Base-by-base conservation (phyloP, 2,797 vertebrate genomes). In the Gallinago stenura region DNA sequence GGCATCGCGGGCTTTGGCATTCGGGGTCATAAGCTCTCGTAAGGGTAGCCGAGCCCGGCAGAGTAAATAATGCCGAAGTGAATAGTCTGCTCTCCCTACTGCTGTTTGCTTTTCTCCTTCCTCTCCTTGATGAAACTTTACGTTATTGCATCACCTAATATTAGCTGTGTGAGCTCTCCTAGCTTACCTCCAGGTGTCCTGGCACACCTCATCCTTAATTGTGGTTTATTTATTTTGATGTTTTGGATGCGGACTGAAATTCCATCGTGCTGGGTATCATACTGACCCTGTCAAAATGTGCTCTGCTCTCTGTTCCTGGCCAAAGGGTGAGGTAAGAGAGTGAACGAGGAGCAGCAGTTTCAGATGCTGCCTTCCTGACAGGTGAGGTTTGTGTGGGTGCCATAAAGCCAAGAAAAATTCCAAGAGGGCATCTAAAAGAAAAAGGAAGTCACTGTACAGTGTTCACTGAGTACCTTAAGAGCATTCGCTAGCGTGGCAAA, bases 1-100 rank as follows among this genome's bases (percentile, higher is more conserved):
- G 25, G 1, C 7, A 2, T 61, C 12, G 8, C 39, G 30, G 37
- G 5, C 17, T 43, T 50, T 3, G 31, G 7, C 1, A 0, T 54
- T 91, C 46, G 14, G 20, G 35, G 13, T 60, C 30, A 3, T 73
- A 16, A 65, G 20, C 16, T 61, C n/a, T 65, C 2, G 0, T 6
- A 41, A 48, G 6, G 20, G 10, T n/a, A 46, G 24, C 11, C 4
- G n/a, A 26, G 15, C 41, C 64, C 2, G 1, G 14, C 28, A 31
- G n/a, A 6, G 73, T 61, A 37, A 70, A 88, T 68, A 41, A 17
- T 39, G 35, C 18, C 8, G 2, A 15, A 61, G 43, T 18, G 24
- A 35, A 20, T 22, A 20, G 5, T 15, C 28, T 58, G 10, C 3
- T 28, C 26, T 56, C 33, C 25, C 6, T 54, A 0, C 7, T 54